Conservation (phyloP, 2,113 vertebrate genomes). For the Anser cygnoides region DNA sequence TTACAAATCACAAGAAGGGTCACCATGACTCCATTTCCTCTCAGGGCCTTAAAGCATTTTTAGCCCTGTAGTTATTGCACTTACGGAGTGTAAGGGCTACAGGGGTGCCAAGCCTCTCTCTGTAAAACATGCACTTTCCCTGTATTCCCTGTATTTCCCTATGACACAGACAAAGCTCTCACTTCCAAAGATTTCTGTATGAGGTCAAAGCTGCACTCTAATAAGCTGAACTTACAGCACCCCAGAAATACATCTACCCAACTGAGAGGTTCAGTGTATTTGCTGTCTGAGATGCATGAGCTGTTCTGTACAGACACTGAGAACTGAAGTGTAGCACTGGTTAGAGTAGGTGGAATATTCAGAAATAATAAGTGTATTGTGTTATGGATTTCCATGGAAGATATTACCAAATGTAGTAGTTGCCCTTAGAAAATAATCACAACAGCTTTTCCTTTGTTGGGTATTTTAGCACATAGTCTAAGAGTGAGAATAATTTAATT, state of each 20-base stretch:
- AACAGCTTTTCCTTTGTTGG: conserved; percentile 2
- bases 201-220: not conserved
- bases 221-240: not conserved
- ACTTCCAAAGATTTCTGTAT: not conserved
- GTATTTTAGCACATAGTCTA: not conserved
- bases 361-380: not conserved
- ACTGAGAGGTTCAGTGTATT: not conserved
- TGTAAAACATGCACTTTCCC: not conserved
- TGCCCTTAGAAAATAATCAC: conserved; percentile 15
- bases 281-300: not conserved
- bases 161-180: not conserved
- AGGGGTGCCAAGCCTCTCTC: not conserved
- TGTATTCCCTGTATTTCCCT: not conserved
- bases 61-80: not conserved
- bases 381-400: conserved; percentile 2
- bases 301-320: not conserved
- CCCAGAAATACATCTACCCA: not conserved
- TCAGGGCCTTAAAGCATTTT: not conserved
- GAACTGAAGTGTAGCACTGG: not conserved
- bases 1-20: not conserved
- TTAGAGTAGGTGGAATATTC: not conserved
- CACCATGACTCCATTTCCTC: not conserved
- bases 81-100: not conserved
- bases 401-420: not conserved
- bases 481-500: conserved; percentile 8